These are phyloP conservation scores for Nansenia antarctica DNA, from an alignment of 2,113 vertebrate genomes.

Conservation along the genomic window DNA sequence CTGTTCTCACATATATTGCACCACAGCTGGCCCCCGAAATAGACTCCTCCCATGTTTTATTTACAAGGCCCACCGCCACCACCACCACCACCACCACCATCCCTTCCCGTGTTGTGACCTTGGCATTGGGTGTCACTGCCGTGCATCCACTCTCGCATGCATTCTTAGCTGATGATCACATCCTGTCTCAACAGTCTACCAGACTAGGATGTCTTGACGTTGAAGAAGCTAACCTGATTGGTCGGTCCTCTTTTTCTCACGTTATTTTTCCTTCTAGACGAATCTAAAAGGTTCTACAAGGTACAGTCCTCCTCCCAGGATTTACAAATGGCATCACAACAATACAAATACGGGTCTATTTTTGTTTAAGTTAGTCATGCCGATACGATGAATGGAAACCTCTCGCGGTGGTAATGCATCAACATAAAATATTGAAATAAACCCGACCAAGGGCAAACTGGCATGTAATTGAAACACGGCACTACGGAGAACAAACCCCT, in stretches of 20 bases:
- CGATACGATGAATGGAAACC: slow-evolving; percentile 68
- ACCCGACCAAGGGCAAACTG: slow-evolving; percentile 71
- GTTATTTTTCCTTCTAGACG: too few relatives aligned
- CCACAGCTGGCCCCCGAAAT: slow-evolving; percentile 59
- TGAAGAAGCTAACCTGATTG: too few relatives aligned
- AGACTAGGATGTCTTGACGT: not conserved
- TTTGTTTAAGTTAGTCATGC: slow-evolving; percentile 55
- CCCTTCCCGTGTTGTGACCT: slow-evolving; percentile 26
- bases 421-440: slow-evolving; percentile 79
- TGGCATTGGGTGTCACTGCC: not conserved
- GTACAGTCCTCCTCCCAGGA: too few relatives aligned
- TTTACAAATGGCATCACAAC: slow-evolving; percentile 54
- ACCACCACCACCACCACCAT: not conserved
- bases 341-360: slow-evolving; percentile 52
- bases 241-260: too few relatives aligned
- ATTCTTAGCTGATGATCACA: not conserved
- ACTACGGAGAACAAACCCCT: slow-evolving; percentile 66
- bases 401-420: slow-evolving; percentile 69
- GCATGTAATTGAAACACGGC: slow-evolving; percentile 75
- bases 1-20: slow-evolving; percentile 54
- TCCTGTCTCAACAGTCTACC: not conserved
- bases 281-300: too few relatives aligned
- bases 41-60: slow-evolving; percentile 65
- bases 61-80: slow-evolving; percentile 52
- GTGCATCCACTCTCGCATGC: not conserved